Conservation (phyloP, 2,113 vertebrate genomes). For the Gadus macrocephalus region DNA sequence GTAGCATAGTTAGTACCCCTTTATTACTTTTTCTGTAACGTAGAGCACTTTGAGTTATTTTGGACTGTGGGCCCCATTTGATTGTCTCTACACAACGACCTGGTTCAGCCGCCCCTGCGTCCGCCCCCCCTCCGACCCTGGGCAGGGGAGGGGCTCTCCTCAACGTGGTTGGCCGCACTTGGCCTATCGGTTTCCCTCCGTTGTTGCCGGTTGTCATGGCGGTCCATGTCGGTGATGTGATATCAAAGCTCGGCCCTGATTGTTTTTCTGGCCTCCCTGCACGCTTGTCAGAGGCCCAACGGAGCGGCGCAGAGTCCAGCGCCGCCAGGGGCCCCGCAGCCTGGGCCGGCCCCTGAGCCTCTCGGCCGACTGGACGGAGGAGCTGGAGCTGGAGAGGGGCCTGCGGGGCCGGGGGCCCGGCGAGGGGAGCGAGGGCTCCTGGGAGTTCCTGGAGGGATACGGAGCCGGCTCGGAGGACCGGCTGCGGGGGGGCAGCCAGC, state of each 20-base stretch:
- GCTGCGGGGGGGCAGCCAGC: constrained; percentile 65
- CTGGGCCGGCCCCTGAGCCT: constrained; percentile 76
- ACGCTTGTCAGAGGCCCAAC: constrained; percentile 38
- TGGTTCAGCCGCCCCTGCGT: too few species aligned
- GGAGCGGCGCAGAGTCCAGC: constrained; percentile 57
- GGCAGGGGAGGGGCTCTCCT: too few species aligned
- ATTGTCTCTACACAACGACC: too few species aligned
- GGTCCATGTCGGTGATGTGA: too few species aligned
- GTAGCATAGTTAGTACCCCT: too few species aligned
- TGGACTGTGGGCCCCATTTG: too few species aligned
- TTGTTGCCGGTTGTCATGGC: too few species aligned
- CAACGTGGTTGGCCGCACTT: too few species aligned
- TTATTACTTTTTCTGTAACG: too few species aligned
- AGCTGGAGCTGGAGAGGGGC: constrained; percentile 63
- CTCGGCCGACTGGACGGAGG: constrained; percentile 92
- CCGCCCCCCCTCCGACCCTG: too few species aligned
- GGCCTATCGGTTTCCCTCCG: too few species aligned
- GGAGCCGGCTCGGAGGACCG: constrained; percentile 57
- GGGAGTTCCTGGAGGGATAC: constrained; percentile 68
- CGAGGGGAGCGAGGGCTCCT: constrained; percentile 41
- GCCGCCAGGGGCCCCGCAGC: constrained; percentile 75
- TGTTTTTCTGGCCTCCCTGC: background rate
- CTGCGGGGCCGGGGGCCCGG: constrained; percentile 47
- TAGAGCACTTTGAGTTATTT: too few species aligned
- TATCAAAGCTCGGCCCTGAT: background rate